Evolutionary conservation across 2,888 invertebrate species (phyloP).

Genomic region (Gasteruption jaculator): DNA sequence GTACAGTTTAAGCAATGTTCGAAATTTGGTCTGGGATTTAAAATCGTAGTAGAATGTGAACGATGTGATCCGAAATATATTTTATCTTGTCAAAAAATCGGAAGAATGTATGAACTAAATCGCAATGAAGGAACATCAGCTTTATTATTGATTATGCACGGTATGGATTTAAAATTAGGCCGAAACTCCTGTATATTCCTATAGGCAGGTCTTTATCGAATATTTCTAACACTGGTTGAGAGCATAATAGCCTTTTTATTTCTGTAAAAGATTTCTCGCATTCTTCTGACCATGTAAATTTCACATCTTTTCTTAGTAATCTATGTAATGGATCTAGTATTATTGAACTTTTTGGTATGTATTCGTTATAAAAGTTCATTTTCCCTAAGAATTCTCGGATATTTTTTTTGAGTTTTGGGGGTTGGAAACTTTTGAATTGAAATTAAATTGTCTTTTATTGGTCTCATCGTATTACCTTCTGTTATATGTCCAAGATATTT

Average conservation of each 20-base stretch:
- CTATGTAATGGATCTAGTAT: slow-evolving; percentile 7
- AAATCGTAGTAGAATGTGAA: too few species aligned
- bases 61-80: too few species aligned
- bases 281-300: slow-evolving; percentile 10
- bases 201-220: slow-evolving; percentile 8
- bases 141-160: too few species aligned
- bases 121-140: too few species aligned
- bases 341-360: slow-evolving; percentile 6
- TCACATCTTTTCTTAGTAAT: slow-evolving; percentile 10
- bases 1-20: too few species aligned
- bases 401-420: too few species aligned
- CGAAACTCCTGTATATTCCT: too few species aligned
- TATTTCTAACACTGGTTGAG: slow-evolving; percentile 9
- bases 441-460: slow-evolving; percentile 10
- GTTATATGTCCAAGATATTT: slow-evolving; percentile 10
- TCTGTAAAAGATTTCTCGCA: slow-evolving; percentile 4
- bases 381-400: slow-evolving; percentile 6
- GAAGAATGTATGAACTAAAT: too few species aligned
- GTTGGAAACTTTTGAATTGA: slow-evolving; percentile 7
- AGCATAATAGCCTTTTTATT: slow-evolving; percentile 7
- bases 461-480: slow-evolving; percentile 2
- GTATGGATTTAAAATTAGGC: too few species aligned
- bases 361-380: slow-evolving; percentile 11
- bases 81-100: too few species aligned
- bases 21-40: too few species aligned